A percentile compares a stretch with the other conserved stretches of the same genome.
Evolutionary conservation across 2,888 invertebrate genomes (phyloP).

Genomic region (Priocnemis perturbator): DNA sequence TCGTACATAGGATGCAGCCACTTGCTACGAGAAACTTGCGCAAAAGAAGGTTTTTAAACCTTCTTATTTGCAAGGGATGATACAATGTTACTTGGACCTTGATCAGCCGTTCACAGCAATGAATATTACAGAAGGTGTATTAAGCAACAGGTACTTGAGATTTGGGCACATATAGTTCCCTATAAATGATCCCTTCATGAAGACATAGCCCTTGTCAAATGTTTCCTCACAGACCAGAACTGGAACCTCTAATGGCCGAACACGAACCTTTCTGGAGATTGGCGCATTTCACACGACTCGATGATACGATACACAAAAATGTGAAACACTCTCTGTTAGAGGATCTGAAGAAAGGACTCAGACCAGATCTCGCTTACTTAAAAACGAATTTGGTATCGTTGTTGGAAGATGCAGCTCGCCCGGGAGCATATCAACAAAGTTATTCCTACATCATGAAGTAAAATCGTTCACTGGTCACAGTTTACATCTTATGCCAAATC

Average conservation of each 20-base stretch:
- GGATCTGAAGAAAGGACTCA: constrained; percentile 75
- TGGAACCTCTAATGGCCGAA: constrained; percentile 80
- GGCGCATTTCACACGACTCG: constrained; percentile 88
- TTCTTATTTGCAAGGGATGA: constrained; percentile 81
- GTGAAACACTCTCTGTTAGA: constrained; percentile 69
- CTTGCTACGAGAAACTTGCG: constrained; percentile 90
- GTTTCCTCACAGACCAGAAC: constrained; percentile 74
- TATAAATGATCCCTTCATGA: neutral
- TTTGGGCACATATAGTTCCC: constrained; percentile 18
- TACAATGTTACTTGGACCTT: constrained; percentile 89
- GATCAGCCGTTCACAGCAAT: constrained; percentile 92
- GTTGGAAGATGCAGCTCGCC: constrained; percentile 84
- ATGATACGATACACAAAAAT: constrained; percentile 72
- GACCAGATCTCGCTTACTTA: constrained; percentile 65
- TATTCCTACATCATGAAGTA: constrained; percentile 83
- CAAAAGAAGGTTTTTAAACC: constrained; percentile 76
- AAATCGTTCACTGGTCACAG: constrained; percentile 15
- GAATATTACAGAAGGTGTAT: constrained; percentile 83
- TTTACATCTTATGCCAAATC: neutral
- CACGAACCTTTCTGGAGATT: constrained; percentile 92
- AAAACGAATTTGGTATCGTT: constrained; percentile 78
- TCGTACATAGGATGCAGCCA: constrained; percentile 83
- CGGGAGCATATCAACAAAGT: constrained; percentile 86
- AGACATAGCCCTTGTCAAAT: constrained; percentile 2
- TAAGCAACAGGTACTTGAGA: constrained; percentile 76